Evolutionary conservation across 2,113 vertebrate species (phyloP).

Genomic region (Brachyhypopomus gauderio): DNA sequence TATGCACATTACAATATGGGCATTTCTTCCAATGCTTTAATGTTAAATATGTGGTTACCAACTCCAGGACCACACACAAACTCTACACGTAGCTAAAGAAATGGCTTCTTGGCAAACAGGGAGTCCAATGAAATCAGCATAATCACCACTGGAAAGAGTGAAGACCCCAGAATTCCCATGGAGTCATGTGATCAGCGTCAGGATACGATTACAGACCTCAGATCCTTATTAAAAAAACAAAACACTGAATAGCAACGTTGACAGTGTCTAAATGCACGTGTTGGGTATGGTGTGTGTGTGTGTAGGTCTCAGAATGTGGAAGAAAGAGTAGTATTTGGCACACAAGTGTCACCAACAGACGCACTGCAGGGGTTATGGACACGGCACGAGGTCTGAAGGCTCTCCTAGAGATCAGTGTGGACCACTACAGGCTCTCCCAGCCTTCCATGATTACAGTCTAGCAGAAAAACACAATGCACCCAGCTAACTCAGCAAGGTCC

Average conservation of each 20-base stretch:
- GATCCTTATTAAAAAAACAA: constrained; percentile 32
- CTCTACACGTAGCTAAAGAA: constrained; percentile 51
- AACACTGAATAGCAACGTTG: constrained; percentile 12
- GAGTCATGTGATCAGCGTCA: constrained; percentile 34
- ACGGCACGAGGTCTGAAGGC: constrained; percentile 56
- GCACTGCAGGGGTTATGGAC: constrained; percentile 47
- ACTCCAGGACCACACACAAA: constrained; percentile 63
- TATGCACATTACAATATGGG: constrained; percentile 73
- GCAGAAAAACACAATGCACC: background rate
- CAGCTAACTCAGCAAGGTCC: background rate
- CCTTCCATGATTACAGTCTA: background rate
- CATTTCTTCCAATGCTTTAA: constrained; percentile 69
- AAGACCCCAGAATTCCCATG: constrained; percentile 36
- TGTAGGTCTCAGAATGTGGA: background rate
- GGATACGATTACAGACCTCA: constrained; percentile 32
- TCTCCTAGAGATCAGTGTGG: constrained; percentile 20
- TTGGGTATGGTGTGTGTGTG: constrained; percentile 1
- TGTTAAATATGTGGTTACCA: constrained; percentile 66
- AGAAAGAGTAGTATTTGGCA: background rate
- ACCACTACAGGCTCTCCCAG: background rate
- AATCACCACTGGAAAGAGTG: constrained; percentile 50
- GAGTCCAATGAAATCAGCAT: constrained; percentile 51
- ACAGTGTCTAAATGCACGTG: constrained; percentile 8
- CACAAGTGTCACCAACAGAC: constrained; percentile 58
- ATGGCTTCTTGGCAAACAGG: constrained; percentile 63